Conservation (phyloP, 2,888 invertebrate species). For the Empis stercorea region DNA sequence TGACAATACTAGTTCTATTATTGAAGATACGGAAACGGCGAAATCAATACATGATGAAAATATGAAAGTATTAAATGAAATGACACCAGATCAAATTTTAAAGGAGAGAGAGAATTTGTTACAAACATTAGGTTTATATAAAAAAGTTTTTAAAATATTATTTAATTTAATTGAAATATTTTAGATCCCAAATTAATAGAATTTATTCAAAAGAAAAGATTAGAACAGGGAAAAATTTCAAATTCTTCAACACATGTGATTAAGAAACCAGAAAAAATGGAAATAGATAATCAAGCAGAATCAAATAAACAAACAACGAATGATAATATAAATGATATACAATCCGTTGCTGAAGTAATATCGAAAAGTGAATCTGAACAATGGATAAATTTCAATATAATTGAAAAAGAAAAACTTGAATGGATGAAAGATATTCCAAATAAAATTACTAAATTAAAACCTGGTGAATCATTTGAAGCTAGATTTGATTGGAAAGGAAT, state of each 20-base stretch:
- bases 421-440: slow-evolving; percentile 65
- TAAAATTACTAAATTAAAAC: slow-evolving; percentile 44
- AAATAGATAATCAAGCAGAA: not conserved
- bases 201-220: slow-evolving; percentile 20
- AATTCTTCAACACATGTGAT: no score
- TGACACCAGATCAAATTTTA: slow-evolving; percentile 63
- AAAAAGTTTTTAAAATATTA: not conserved
- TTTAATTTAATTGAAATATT: not conserved
- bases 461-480: slow-evolving; percentile 59
- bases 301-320: not conserved
- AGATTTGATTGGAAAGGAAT: slow-evolving; percentile 73
- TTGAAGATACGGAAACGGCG: slow-evolving; percentile 38
- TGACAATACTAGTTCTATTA: slow-evolving; percentile 20
- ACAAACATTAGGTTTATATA: slow-evolving; percentile 26
- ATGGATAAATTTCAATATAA: slow-evolving; percentile 75
- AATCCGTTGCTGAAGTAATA: slow-evolving; percentile 42
- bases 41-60: slow-evolving; percentile 63
- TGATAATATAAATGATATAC: not conserved
- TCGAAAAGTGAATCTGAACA: slow-evolving; percentile 48
- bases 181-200: slow-evolving; percentile 27
- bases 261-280: not conserved
- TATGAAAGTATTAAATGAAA: slow-evolving; percentile 46
- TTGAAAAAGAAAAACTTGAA: slow-evolving; percentile 75
- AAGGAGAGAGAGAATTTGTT: slow-evolving; percentile 58
- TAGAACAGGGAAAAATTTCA: no score